phyloP scores from a whole-genome alignment of 2,113 vertebrate species.

The Asarcornis scutulata region DNA sequence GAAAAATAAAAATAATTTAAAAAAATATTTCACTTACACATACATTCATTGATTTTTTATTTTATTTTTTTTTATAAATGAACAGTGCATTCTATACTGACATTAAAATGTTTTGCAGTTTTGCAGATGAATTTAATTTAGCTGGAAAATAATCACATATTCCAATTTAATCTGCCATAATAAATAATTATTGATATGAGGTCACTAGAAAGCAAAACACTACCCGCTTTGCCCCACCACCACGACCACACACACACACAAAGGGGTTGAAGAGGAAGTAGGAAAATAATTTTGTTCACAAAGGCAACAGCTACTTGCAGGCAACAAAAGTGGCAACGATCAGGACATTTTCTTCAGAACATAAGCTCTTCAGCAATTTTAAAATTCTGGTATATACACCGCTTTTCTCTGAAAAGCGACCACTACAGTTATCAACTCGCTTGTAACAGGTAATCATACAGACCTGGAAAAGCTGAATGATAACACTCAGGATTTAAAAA shows the following conservation, averaged over 20 bases:
- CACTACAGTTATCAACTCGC: background rate
- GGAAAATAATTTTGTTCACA: slow-evolving; percentile 23
- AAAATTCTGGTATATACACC: background rate
- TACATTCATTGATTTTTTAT: background rate
- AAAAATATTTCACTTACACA: background rate
- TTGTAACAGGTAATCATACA: background rate
- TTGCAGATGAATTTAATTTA: slow-evolving; percentile 32
- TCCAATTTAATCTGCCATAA: slow-evolving; percentile 10
- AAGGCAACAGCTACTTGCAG: slow-evolving; percentile 5
- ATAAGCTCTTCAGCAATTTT: slow-evolving; percentile 3
- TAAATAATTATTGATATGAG: background rate
- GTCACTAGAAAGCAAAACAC: background rate
- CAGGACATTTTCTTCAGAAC: slow-evolving; percentile 12
- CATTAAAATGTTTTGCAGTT: background rate
- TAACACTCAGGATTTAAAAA: background rate
- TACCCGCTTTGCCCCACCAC: fast-evolving
- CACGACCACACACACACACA: background rate
- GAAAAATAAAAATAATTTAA: background rate
- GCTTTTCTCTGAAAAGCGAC: background rate
- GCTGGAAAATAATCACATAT: slow-evolving; percentile 11
- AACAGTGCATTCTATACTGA: background rate
- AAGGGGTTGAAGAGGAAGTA: background rate
- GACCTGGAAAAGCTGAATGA: background rate
- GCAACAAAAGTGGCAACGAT: slow-evolving; percentile 10
- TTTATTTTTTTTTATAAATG: background rate